Base-by-base conservation (phyloP, 2,888 invertebrate species). In the Gnatocerus cornutus region DNA sequence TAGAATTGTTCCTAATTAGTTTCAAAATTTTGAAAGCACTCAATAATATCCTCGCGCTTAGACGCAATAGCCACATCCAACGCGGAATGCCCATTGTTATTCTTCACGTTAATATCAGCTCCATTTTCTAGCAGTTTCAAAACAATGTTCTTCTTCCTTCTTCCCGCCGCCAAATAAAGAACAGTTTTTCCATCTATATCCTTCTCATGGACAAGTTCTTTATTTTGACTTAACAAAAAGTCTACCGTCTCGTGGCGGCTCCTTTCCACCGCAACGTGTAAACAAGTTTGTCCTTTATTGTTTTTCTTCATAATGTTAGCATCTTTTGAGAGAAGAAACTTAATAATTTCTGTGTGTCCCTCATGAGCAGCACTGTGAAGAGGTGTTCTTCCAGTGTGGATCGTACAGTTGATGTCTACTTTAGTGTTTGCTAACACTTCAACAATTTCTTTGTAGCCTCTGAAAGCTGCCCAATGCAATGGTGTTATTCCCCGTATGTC, bases 321-420 rank as follows among this genome's bases (percentile, higher is more conserved):
- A 5, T 33, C 46, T n/a, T 33, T 13, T 3, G n/a, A 8, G 9
- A 59, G n/a, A 8, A 59, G 16, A n/a, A 9, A 9, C 14, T 59
- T n/a, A 0, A 55, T 33, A 4, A 46, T 16, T 3, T 33, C 33
- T 5, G 46, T 33, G 6, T 30, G 13, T 8, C 59, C 45, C 2
- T 33, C 33, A 3, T n/a, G 7, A 3, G 59, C 46, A 9, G 59
- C 59, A 16, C 13, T 16, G 14, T 59, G 46, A 7, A 59, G 14
- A 3, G 59, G 30, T n/a, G 59, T 33, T 3, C 33, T n/a, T 8
- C 46, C 46, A 13, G 14, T 13, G 8, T 9, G 6, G 2, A 14
- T 7, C 2, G 7, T 9, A 10, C 7, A 7, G 13, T 59, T 14
- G 3, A 46, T 0, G 14, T 45, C 46, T 46, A n/a, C 46, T n/a